Evolutionary conservation across 2,113 vertebrate species (phyloP).

Genomic region (Pica pica): DNA sequence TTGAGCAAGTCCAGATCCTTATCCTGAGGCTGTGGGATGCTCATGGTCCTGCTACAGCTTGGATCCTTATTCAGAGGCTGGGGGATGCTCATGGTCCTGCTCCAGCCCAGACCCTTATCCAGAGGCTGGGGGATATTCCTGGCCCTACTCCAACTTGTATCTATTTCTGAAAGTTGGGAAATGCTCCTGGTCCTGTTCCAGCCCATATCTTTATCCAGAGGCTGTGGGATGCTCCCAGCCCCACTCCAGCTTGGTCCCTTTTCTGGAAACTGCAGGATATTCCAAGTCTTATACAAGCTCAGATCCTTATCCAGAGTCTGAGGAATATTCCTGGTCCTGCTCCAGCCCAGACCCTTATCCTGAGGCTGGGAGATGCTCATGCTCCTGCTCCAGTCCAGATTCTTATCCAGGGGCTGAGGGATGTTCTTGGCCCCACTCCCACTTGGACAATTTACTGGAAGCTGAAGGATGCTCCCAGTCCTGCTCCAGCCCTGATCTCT

Average conservation of each 20-base stretch:
- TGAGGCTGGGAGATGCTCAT: accelerated
- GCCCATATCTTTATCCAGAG: not conserved
- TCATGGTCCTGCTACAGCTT: not conserved
- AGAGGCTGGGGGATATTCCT: not conserved
- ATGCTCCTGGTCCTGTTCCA: not conserved
- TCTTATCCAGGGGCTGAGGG: not conserved
- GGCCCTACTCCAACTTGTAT: not conserved
- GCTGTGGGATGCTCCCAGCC: not conserved
- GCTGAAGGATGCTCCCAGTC: not conserved
- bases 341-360: not conserved
- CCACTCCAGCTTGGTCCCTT: not conserved
- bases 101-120: not conserved
- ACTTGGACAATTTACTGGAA: not conserved
- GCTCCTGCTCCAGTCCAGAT: not conserved
- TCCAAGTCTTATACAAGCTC: not conserved
- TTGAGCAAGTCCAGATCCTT: not conserved
- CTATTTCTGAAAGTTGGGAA: not conserved
- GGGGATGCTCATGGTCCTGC: not conserved
- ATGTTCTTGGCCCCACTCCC: not conserved
- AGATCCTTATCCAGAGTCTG: not conserved
- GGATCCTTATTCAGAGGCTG: not conserved
- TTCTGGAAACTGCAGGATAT: not conserved
- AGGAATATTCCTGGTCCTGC: not conserved
- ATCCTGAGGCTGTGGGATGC: not conserved
- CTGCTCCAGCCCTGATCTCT: not conserved